Evolutionary conservation across 2,113 vertebrate species (phyloP).

Genomic region (Rutilus rutilus): DNA sequence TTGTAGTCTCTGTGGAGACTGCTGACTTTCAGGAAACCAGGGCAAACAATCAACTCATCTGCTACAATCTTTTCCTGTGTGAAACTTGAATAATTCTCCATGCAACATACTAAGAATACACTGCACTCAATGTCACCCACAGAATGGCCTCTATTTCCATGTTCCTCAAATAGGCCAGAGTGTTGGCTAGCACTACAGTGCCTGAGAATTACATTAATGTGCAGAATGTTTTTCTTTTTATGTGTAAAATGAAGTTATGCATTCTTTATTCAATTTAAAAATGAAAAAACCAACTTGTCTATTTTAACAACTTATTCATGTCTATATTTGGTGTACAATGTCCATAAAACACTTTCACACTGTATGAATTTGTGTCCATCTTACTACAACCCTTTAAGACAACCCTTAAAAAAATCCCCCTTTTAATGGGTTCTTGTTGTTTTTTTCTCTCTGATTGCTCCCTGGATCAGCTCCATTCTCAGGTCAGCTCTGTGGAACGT

Average conservation of each 20-base stretch:
- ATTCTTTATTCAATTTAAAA: not conserved
- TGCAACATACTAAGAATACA: constrained; percentile 54
- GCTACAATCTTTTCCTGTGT: constrained; percentile 58
- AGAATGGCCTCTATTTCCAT: constrained; percentile 45
- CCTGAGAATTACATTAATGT: constrained; percentile 13
- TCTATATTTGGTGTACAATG: not conserved
- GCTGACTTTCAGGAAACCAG: constrained; percentile 61
- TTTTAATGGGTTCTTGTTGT: constrained; percentile 64
- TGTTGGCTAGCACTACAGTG: constrained; percentile 1
- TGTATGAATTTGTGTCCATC: not conserved
- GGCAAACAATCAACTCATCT: constrained; percentile 67
- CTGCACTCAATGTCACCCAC: constrained; percentile 38
- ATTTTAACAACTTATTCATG: not conserved
- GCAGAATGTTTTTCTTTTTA: not conserved
- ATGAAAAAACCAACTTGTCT: not conserved
- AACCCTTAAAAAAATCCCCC: constrained; percentile 63
- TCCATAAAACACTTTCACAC: not conserved
- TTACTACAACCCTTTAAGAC: constrained; percentile 58
- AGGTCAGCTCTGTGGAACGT: constrained; percentile 46
- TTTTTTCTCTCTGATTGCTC: constrained; percentile 75
- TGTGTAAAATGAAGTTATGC: not conserved
- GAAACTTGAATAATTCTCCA: constrained; percentile 61
- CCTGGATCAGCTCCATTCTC: constrained; percentile 70
- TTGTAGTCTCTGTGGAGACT: constrained; percentile 50
- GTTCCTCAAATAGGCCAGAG: constrained; percentile 41